These are phyloP conservation scores for Yponomeuta cagnagella DNA, from an alignment of 2,888 invertebrate genomes.

Conservation along the genomic window DNA sequence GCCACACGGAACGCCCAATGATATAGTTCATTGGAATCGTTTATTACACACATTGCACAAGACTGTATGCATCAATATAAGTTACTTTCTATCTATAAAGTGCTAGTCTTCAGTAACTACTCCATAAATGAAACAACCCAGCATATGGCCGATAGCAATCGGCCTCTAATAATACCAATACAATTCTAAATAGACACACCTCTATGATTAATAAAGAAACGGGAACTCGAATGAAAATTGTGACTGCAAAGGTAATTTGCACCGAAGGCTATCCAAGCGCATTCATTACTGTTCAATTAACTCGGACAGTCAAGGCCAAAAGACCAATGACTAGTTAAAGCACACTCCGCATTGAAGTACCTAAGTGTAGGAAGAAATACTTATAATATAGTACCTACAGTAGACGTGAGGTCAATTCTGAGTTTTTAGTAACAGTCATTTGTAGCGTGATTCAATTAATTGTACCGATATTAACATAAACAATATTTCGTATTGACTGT, in stretches of 20 bases:
- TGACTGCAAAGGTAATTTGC: slow-evolving; percentile 9
- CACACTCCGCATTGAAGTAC: neutral
- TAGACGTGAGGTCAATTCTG: too few species aligned
- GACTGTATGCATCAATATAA: neutral
- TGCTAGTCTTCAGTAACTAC: neutral
- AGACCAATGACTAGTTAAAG: neutral
- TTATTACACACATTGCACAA: too few species aligned
- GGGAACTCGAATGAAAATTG: neutral
- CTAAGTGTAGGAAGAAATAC: too few species aligned
- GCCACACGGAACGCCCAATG: too few species aligned
- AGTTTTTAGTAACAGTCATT: too few species aligned
- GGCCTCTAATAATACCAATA: neutral
- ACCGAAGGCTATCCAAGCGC: slow-evolving; percentile 14
- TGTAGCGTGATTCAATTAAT: too few species aligned
- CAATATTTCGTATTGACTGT: too few species aligned
- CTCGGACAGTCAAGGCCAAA: neutral
- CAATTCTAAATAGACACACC: neutral
- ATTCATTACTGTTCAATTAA: slow-evolving; percentile 16
- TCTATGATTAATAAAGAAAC: slow-evolving; percentile 3
- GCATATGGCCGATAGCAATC: neutral
- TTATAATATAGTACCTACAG: too few species aligned
- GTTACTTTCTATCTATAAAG: neutral
- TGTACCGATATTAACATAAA: too few species aligned
- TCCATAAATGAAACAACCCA: neutral
- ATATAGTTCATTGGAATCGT: too few species aligned